Evolutionary conservation across 2,797 vertebrate genomes (phyloP), one percentile per base, ranked within the genome.

Genomic region (Lerista edwardsae): DNA sequence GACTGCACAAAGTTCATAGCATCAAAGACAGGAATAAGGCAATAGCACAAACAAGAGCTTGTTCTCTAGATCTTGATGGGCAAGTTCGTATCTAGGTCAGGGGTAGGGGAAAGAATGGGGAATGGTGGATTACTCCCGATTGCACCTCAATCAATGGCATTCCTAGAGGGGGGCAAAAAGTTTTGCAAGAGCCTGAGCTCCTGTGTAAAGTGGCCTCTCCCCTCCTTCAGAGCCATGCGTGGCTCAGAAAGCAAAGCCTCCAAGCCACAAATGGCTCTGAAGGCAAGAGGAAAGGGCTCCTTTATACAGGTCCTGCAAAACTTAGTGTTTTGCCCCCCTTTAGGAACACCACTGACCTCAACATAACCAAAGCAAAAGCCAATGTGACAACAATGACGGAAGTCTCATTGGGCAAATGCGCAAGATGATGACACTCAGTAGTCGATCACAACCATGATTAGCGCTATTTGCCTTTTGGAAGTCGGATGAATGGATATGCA

Each of bases 401-500:
- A 41, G 27, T 71, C 23, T 76, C n/a, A 61, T 21, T 71, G 7
- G 5, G 39, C 29, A 72, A 81, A 23, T 9, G 23, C 25, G 68
- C 41, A 44, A 62, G n/a, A n/a, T 67, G 0, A 0, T 80, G 47
- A 34, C 78, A 15, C 21, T 67, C 51, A 51, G 9, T 27, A 12
- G 41, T 59, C n/a, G 14, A 82, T 15, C 0, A 0, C 17, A 55
- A 79, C 47, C 65, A 57, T 78, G 59, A 59, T 0, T 0, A 15
- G n/a, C 74, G n/a, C 14, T 59, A 78, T 15, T 69, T 84, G 39
- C 71, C 44, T 83, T 62, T 41, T 4, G 83, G 62, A 83, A 67
- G 9, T 5, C 1, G 29, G 14, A 62, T 39, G 25, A 27, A 8
- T 31, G 31, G 41, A 65, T 36, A 34, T 12, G 17, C 21, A 55